A percentile compares a stretch with the other conserved stretches of the same genome.
Conservation (phyloP, 2,113 vertebrate species). For the Rhinoderma darwinii region DNA sequence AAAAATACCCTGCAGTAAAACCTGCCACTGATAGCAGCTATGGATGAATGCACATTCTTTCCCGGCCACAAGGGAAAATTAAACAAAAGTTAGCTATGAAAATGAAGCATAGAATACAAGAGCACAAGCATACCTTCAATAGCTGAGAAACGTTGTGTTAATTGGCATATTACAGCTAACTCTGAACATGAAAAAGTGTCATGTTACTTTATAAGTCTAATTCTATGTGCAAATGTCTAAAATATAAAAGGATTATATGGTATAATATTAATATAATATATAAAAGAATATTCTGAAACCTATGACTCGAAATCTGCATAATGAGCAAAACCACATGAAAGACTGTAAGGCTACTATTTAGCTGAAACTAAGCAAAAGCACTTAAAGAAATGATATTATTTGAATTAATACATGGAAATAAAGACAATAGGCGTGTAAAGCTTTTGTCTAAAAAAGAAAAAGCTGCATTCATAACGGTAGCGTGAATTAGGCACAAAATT, state of each 20-base stretch:
- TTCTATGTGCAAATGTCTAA: neutral
- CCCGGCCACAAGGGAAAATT: constrained; percentile 39
- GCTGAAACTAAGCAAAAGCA: neutral
- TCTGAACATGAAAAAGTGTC: neutral
- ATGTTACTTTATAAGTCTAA: neutral
- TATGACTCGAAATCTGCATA: neutral
- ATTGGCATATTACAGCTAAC: constrained; percentile 15
- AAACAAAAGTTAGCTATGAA: constrained; percentile 27
- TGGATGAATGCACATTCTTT: constrained; percentile 48
- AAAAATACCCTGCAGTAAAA: constrained; percentile 49
- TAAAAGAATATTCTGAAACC: neutral
- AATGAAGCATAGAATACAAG: neutral
- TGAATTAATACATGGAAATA: neutral
- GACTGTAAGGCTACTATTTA: neutral
- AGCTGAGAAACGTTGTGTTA: constrained; percentile 16
- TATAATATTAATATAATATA: neutral
- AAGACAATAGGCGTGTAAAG: neutral
- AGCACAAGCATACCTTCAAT: constrained; percentile 7
- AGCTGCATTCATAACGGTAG: neutral
- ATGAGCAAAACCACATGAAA: neutral
- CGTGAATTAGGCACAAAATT: neutral
- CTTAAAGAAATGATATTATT: neutral
- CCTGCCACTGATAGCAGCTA: constrained; percentile 43
- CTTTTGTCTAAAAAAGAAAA: neutral
- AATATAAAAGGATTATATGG: neutral